A percentile compares a stretch with the other conserved stretches of the same genome.
phyloP scores from a whole-genome alignment of 2,888 invertebrate genomes.

The Pristionchus mayeri region DNA sequence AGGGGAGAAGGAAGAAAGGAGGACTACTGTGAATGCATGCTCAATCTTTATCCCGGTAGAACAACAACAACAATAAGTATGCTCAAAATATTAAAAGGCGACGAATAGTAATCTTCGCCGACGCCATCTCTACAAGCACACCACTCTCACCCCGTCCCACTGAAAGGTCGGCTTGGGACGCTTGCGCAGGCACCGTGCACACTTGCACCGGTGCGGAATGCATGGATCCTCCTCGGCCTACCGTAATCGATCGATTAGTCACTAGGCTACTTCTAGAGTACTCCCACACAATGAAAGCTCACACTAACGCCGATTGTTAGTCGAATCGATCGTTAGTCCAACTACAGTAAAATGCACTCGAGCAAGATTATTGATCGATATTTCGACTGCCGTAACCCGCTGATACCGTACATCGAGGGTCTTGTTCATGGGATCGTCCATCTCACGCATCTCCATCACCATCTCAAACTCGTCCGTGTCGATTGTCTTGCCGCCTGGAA shows the following conservation, averaged over 20 bases:
- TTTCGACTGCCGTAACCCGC: not conserved
- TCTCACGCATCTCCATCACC: conserved; percentile 1
- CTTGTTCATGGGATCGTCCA: conserved; percentile 42
- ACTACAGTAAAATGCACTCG: too few relatives aligned
- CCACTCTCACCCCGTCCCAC: conserved; percentile 34
- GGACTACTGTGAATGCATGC: not conserved
- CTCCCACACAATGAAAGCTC: not conserved
- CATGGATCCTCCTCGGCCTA: not conserved
- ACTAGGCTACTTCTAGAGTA: not conserved
- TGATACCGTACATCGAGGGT: conserved; percentile 27
- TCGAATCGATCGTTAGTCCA: not conserved
- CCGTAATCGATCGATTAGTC: conserved; percentile 11
- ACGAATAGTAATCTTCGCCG: not conserved
- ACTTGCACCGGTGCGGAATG: not conserved
- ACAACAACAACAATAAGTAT: not conserved
- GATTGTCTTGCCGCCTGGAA: conserved; percentile 2
- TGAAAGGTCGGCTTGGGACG: not conserved
- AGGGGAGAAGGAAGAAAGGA: not conserved
- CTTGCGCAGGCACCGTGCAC: not conserved
- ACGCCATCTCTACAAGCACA: not conserved
- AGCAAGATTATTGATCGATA: too few relatives aligned
- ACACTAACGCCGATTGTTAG: not conserved
- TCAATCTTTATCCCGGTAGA: too few relatives aligned
- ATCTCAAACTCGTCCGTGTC: conserved; percentile 32
- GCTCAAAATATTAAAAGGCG: not conserved